A percentile compares a stretch with the other conserved stretches of the same genome.
phyloP scores from a whole-genome alignment of 2,797 vertebrate species.

The Pampus argenteus region DNA sequence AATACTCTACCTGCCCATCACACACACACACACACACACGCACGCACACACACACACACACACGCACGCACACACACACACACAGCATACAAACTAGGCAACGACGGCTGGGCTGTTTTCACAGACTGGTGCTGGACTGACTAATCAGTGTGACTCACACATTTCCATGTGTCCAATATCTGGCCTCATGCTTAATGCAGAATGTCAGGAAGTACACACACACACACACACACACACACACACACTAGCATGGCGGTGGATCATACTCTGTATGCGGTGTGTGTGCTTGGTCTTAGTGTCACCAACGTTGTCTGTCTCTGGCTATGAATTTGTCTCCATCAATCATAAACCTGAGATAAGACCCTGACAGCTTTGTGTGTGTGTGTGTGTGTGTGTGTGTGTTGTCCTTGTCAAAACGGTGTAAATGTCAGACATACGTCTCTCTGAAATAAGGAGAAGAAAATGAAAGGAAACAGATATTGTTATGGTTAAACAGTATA shows the following conservation, averaged over 20 bases:
- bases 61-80: conserved; percentile 35
- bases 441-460: not conserved
- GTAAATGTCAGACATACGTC: conserved; percentile 43
- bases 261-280: conserved; percentile 43
- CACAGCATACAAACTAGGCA: conserved; percentile 62
- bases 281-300: conserved; percentile 47
- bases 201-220: conserved; percentile 57
- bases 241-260: conserved; percentile 37
- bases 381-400: conserved; percentile 34
- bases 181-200: conserved; percentile 70
- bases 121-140: conserved; percentile 52
- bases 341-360: conserved; percentile 57
- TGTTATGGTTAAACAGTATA: too few species aligned
- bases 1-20: conserved; percentile 69
- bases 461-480: not conserved
- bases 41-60: conserved; percentile 45
- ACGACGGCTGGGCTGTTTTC: conserved; percentile 38
- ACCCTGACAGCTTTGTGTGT: conserved; percentile 42
- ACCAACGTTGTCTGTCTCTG: conserved; percentile 38
- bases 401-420: conserved; percentile 48
- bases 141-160: conserved; percentile 78
- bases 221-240: conserved; percentile 34
- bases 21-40: conserved; percentile 34
- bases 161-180: conserved; percentile 53
- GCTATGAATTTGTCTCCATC: conserved; percentile 64